Conservation (phyloP, 2,797 vertebrate species). For the Prionace glauca region DNA sequence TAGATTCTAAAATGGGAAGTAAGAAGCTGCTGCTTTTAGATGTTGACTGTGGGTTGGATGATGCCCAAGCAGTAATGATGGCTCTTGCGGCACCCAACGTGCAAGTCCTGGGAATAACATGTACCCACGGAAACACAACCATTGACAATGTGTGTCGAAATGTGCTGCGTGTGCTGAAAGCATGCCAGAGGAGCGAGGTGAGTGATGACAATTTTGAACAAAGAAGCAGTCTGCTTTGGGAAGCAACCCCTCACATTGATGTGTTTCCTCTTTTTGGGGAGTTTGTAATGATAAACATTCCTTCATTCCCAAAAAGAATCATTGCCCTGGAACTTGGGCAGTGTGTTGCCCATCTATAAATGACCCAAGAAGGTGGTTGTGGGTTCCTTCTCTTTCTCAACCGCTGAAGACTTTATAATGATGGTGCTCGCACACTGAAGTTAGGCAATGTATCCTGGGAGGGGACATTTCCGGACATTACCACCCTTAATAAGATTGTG, state of each 20-base stretch:
- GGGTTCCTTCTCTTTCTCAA: not conserved
- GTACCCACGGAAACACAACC: conserved; percentile 42
- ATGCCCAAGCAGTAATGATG: conserved; percentile 57
- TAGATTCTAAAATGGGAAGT: conserved; percentile 46
- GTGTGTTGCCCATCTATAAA: not conserved
- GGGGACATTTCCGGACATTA: not conserved
- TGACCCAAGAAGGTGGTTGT: not conserved
- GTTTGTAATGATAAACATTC: not conserved
- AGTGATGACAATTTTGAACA: not conserved
- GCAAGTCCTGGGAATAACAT: conserved; percentile 42
- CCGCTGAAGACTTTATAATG: not conserved
- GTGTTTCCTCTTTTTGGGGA: not conserved
- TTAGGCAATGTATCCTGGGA: not conserved
- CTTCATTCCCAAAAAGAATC: no score
- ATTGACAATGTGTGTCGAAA: conserved; percentile 46
- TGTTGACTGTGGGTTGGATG: conserved; percentile 62
- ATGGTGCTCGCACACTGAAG: not conserved
- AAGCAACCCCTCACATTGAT: not conserved
- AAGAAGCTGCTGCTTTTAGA: conserved; percentile 59
- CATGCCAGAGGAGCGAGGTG: conserved; percentile 44
- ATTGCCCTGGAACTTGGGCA: not conserved
- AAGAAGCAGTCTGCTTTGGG: not conserved
- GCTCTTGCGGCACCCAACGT: conserved; percentile 41
- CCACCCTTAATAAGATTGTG: not conserved
- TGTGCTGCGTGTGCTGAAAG: conserved; percentile 40